These are phyloP conservation scores for Aphodius sticticus DNA, from an alignment of 2,888 invertebrate genomes.

Conservation along the genomic window DNA sequence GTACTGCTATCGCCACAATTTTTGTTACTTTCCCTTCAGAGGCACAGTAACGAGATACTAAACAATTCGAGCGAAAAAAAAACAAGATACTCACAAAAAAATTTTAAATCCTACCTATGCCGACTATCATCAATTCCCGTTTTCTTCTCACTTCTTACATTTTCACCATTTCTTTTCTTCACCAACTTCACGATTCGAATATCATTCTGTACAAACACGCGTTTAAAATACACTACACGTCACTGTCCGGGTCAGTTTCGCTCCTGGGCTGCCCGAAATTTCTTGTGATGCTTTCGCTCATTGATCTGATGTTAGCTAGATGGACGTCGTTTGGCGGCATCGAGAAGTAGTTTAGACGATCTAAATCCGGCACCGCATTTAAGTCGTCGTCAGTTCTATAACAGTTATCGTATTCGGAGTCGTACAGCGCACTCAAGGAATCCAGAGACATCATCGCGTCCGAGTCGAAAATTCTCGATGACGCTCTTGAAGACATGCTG, in stretches of 20 bases:
- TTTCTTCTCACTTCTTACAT: no score
- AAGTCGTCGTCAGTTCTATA: slow-evolving; percentile 63
- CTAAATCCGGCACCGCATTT: slow-evolving; percentile 59
- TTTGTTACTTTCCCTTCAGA: neutral
- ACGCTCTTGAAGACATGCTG: slow-evolving; percentile 83
- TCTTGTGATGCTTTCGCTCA: slow-evolving; percentile 78
- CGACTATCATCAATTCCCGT: no score
- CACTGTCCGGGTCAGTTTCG: slow-evolving; percentile 73
- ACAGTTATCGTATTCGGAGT: slow-evolving; percentile 75
- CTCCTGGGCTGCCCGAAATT: slow-evolving; percentile 77
- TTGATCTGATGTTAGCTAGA: slow-evolving; percentile 76
- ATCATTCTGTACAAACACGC: neutral
- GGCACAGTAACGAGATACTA: neutral
- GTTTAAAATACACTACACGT: slow-evolving; percentile 58
- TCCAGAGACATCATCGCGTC: slow-evolving; percentile 80
- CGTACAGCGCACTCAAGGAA: slow-evolving; percentile 84
- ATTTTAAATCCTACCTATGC: neutral
- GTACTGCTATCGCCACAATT: neutral
- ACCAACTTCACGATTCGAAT: neutral
- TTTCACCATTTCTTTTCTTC: no score
- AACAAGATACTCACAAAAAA: neutral
- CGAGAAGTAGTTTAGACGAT: slow-evolving; percentile 60
- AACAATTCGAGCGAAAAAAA: neutral
- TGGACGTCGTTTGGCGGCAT: slow-evolving; percentile 66
- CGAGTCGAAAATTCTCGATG: slow-evolving; percentile 81